Conservation (phyloP, 2,888 invertebrate genomes). For the Julus scanicus region DNA sequence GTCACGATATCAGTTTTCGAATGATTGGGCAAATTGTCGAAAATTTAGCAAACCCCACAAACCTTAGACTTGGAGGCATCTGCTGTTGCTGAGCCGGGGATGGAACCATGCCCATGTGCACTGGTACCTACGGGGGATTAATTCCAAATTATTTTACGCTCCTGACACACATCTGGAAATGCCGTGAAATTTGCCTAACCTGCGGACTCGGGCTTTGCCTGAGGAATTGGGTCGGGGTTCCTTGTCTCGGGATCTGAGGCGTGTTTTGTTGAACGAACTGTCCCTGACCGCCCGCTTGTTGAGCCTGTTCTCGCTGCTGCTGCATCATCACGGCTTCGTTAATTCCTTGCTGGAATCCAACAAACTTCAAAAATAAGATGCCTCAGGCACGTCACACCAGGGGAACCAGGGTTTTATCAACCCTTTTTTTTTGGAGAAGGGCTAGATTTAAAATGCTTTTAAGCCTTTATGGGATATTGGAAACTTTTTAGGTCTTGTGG, state of each 20-base stretch:
- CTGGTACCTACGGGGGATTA: conserved; percentile 47
- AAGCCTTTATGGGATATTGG: too few relatives aligned
- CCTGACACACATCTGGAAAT: background rate
- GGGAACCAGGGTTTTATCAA: background rate
- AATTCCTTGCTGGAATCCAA: conserved; percentile 33
- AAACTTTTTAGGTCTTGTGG: background rate
- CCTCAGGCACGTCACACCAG: background rate
- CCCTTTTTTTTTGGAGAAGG: too few relatives aligned
- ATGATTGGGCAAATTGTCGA: background rate
- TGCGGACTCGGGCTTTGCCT: conserved; percentile 75
- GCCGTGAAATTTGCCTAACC: background rate
- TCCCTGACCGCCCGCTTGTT: conserved; percentile 5
- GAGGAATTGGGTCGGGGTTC: conserved; percentile 80
- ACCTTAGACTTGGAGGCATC: conserved; percentile 25
- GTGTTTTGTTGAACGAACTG: conserved; percentile 30
- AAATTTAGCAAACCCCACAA: background rate
- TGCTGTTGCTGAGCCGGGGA: conserved; percentile 56
- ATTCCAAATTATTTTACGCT: too few relatives aligned
- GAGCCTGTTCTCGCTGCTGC: conserved; percentile 1
- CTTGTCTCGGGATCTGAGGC: conserved; percentile 68
- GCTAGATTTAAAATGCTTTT: background rate
- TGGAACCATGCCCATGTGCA: conserved; percentile 56
- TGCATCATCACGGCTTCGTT: conserved; percentile 53
- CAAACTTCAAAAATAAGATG: background rate
- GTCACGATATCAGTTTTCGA: background rate